Conservation (phyloP, 2,888 invertebrate genomes). For the Leptinotarsa juncta region DNA sequence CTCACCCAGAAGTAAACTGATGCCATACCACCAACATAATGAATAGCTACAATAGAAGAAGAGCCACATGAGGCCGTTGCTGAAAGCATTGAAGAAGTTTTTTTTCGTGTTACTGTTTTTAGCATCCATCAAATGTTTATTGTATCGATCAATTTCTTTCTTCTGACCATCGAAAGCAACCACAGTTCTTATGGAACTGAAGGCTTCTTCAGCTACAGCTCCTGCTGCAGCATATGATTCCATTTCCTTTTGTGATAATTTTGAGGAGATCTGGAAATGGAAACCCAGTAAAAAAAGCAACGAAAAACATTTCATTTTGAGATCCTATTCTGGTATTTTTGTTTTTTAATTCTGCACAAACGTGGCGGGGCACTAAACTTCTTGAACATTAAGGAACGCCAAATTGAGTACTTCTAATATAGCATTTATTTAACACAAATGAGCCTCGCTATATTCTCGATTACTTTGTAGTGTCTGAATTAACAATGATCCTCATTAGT, state of each 20-base stretch:
- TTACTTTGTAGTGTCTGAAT: too few species aligned
- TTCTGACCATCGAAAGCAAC: constrained; percentile 82
- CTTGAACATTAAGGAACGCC: too few species aligned
- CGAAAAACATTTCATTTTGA: too few species aligned
- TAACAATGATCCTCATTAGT: too few species aligned
- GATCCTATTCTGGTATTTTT: too few species aligned
- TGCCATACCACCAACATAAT: constrained; percentile 87
- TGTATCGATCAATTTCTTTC: constrained; percentile 78
- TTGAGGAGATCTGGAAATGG: constrained; percentile 69
- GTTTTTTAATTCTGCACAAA: too few species aligned
- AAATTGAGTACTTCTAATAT: too few species aligned
- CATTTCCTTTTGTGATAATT: constrained; percentile 75
- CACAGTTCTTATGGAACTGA: constrained; percentile 80
- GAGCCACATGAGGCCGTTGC: constrained; percentile 80
- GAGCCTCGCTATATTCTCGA: too few species aligned
- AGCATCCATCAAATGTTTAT: constrained; percentile 71
- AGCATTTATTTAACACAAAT: too few species aligned
- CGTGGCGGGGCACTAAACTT: too few species aligned
- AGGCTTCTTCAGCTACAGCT: constrained; percentile 80
- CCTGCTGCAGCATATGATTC: constrained; percentile 81
- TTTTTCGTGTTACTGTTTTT: constrained; percentile 77
- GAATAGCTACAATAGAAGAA: constrained; percentile 83
- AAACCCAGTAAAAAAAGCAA: too few species aligned
- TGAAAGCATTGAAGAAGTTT: constrained; percentile 75
- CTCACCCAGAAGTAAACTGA: constrained; percentile 73